A percentile compares a stretch with the other conserved stretches of the same genome.
Conservation (phyloP, 2,888 invertebrate species). For the Diaperis boleti region DNA sequence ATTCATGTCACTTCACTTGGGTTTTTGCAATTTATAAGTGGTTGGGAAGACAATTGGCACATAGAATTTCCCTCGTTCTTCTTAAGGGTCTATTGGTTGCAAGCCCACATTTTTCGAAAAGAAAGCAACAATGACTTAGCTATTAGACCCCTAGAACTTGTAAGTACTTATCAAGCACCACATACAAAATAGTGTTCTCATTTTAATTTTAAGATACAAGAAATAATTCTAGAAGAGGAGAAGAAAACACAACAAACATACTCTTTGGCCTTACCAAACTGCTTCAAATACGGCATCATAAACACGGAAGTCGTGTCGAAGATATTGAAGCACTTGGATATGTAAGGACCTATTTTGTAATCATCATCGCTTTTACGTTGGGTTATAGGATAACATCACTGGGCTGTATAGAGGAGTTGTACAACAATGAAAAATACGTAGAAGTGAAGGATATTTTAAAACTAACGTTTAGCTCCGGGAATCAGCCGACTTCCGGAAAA, state of each 20-base stretch:
- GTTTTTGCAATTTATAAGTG: slow-evolving; percentile 66
- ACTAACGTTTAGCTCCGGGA: slow-evolving; percentile 72
- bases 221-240: slow-evolving; percentile 49
- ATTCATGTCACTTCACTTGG: slow-evolving; percentile 67
- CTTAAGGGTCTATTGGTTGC: slow-evolving; percentile 69
- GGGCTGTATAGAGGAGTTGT: slow-evolving; percentile 76
- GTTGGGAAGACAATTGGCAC: slow-evolving; percentile 65
- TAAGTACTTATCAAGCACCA: slow-evolving; percentile 49
- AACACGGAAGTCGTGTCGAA: slow-evolving; percentile 66
- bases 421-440: slow-evolving; percentile 73
- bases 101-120: slow-evolving; percentile 69
- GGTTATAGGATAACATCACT: slow-evolving; percentile 67
- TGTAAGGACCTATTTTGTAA: slow-evolving; percentile 58
- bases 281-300: slow-evolving; percentile 68
- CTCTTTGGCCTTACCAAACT: slow-evolving; percentile 68
- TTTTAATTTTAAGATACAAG: slow-evolving; percentile 46
- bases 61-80: slow-evolving; percentile 66
- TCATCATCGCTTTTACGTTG: neutral
- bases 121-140: slow-evolving; percentile 69
- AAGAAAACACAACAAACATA: slow-evolving; percentile 58
- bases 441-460: slow-evolving; percentile 77
- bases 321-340: slow-evolving; percentile 68
- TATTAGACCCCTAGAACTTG: slow-evolving; percentile 67
- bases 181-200: neutral
- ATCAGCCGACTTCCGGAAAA: slow-evolving; percentile 68